Evolutionary conservation across 1,140 invertebrate species (phyloP).

Genomic region (Artemia franciscana): DNA sequence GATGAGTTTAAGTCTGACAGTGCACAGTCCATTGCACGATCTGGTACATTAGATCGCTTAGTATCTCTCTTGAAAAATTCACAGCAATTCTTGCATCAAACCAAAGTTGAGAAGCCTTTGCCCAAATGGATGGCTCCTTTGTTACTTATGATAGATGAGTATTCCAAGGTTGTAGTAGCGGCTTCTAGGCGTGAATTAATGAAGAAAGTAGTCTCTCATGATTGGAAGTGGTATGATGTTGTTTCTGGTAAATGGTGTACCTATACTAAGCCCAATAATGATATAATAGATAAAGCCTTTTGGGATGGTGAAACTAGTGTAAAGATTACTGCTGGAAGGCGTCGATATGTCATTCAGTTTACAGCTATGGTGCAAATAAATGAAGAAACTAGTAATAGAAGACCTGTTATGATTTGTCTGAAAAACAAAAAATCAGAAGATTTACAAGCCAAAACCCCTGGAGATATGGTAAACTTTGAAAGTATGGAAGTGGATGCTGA

Average conservation of each 20-base stretch:
- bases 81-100: background rate
- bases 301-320: slow-evolving; percentile 45
- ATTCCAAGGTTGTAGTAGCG: slow-evolving; percentile 50
- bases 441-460: background rate
- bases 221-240: slow-evolving; percentile 72
- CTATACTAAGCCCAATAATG: slow-evolving; percentile 48
- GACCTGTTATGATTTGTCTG: slow-evolving; percentile 53
- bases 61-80: slow-evolving; percentile 4
- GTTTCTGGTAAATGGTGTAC: slow-evolving; percentile 53
- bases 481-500: slow-evolving; percentile 12
- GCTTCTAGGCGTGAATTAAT: slow-evolving; percentile 43
- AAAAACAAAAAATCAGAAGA: slow-evolving; percentile 18
- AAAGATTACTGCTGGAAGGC: slow-evolving; percentile 42
- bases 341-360: slow-evolving; percentile 56
- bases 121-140: slow-evolving; percentile 59
- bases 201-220: slow-evolving; percentile 31
- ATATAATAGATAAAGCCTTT: slow-evolving; percentile 60
- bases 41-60: background rate
- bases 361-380: slow-evolving; percentile 54
- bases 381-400: slow-evolving; percentile 54
- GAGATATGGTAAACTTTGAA: slow-evolving; percentile 13
- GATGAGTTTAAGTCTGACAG: slow-evolving; percentile 11
- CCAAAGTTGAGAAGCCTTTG: slow-evolving; percentile 19
- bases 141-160: slow-evolving; percentile 48
- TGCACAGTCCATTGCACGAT: slow-evolving; percentile 8